A percentile compares a stretch with the other conserved stretches of the same genome.
Evolutionary conservation across 1,140 invertebrate species (phyloP).

Genomic region (Polyergus mexicanus): DNA sequence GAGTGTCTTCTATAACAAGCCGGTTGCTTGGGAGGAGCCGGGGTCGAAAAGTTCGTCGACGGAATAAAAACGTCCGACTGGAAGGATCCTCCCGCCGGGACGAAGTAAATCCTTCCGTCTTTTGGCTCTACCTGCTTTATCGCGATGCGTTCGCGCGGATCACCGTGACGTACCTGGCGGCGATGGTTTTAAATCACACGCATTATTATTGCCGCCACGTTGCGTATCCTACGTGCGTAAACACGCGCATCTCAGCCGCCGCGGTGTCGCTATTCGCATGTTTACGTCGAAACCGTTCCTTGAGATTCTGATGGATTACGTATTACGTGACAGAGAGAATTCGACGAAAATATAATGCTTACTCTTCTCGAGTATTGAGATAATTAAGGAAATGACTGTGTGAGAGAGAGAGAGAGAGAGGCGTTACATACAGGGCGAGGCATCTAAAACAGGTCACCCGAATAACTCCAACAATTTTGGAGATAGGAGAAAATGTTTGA

Average conservation of each 20-base stretch:
- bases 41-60: constrained; percentile 56
- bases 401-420: no score
- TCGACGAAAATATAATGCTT: not conserved
- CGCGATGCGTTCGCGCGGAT: constrained; percentile 48
- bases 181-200: constrained; percentile 77
- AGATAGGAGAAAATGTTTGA: no score
- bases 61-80: constrained; percentile 71
- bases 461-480: no score
- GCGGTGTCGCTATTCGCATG: not conserved
- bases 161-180: constrained; percentile 38
- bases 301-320: no score
- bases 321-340: not conserved
- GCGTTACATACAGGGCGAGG: no score
- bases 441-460: no score
- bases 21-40: constrained; percentile 52
- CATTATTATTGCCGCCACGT: constrained; percentile 74
- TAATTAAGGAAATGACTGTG: not conserved
- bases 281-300: not conserved
- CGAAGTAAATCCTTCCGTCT: constrained; percentile 65
- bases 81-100: constrained; percentile 48
- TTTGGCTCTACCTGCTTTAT: constrained; percentile 66
- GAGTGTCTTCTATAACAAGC: constrained; percentile 56
- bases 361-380: not conserved
- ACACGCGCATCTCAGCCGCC: not conserved
- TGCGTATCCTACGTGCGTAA: constrained; percentile 33